phyloP scores from a whole-genome alignment of 2,113 vertebrate species.

The Phaetusa simplex region DNA sequence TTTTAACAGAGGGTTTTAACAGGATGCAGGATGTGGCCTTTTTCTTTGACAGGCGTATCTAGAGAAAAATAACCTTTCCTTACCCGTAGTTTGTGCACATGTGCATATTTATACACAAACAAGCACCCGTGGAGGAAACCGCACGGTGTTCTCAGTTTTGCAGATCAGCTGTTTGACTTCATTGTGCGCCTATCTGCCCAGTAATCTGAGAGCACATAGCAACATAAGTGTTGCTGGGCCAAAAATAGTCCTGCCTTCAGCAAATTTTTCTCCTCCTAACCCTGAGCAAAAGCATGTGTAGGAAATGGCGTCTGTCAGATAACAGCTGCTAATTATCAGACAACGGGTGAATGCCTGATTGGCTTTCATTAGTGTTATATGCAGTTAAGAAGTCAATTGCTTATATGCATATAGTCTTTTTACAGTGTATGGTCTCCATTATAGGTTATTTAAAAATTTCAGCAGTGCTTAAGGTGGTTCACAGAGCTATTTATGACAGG shows the following conservation, averaged over 20 bases:
- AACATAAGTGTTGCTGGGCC: constrained; percentile 53
- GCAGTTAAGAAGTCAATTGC: neutral
- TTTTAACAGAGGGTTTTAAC: neutral
- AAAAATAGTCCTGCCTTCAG: constrained; percentile 69
- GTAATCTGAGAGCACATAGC: constrained; percentile 72
- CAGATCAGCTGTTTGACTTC: constrained; percentile 69
- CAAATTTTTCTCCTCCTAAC: constrained; percentile 68
- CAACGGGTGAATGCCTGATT: constrained; percentile 6
- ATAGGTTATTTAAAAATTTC: neutral
- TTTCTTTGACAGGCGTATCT: constrained; percentile 20
- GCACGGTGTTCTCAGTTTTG: constrained; percentile 50
- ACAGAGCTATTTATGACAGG: neutral
- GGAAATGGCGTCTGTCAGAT: constrained; percentile 67
- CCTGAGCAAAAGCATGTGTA: constrained; percentile 49
- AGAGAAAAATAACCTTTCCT: constrained; percentile 34
- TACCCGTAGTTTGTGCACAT: constrained; percentile 1
- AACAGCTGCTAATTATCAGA: constrained; percentile 60
- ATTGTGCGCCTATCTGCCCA: constrained; percentile 59
- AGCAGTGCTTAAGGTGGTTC: neutral
- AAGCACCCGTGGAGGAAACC: constrained; percentile 54
- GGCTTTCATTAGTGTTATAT: neutral
- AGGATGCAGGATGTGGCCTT: constrained; percentile 41
- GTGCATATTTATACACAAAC: constrained; percentile 28
- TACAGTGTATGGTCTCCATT: neutral
- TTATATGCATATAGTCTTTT: neutral